Percentiles rank a stretch among this genome's conserved stretches.
Conservation (phyloP, 2,888 invertebrate genomes). For the Caenorhabditis plicata region DNA sequence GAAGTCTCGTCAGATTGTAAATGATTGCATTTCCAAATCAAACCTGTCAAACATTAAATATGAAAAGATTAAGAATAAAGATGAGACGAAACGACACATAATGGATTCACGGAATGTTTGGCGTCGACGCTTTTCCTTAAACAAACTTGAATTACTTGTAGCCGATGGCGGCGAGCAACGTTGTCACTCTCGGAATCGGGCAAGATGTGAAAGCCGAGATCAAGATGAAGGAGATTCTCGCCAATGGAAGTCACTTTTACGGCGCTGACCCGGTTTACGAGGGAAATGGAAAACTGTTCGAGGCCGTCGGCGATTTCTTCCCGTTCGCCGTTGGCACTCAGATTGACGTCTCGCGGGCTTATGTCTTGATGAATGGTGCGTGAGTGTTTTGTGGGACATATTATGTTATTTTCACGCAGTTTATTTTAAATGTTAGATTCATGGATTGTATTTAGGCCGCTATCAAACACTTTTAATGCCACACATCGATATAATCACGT, state of each 20-base stretch:
- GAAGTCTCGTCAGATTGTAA: too few relatives aligned
- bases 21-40: too few relatives aligned
- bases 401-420: neutral
- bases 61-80: slow-evolving; percentile 27
- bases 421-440: too few relatives aligned
- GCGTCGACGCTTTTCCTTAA: slow-evolving; percentile 4
- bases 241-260: slow-evolving; percentile 10
- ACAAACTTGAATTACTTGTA: neutral
- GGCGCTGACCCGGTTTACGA: slow-evolving; percentile 21
- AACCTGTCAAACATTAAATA: too few relatives aligned
- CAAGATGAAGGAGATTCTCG: slow-evolving; percentile 9
- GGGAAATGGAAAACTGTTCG: slow-evolving; percentile 23
- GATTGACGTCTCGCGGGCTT: slow-evolving; percentile 14
- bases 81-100: slow-evolving; percentile 32
- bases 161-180: slow-evolving; percentile 6
- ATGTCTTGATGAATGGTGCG: slow-evolving; percentile 15
- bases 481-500: slow-evolving; percentile 29
- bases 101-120: slow-evolving; percentile 18
- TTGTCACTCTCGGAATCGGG: slow-evolving; percentile 16
- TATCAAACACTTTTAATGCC: slow-evolving; percentile 18
- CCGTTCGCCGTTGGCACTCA: slow-evolving; percentile 26
- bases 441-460: too few relatives aligned
- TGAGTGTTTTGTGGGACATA: too few relatives aligned
- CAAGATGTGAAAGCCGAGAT: slow-evolving; percentile 20
- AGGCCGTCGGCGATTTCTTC: slow-evolving; percentile 18